Conservation (phyloP, 2,113 vertebrate genomes). For the Eretmochelys imbricata region DNA sequence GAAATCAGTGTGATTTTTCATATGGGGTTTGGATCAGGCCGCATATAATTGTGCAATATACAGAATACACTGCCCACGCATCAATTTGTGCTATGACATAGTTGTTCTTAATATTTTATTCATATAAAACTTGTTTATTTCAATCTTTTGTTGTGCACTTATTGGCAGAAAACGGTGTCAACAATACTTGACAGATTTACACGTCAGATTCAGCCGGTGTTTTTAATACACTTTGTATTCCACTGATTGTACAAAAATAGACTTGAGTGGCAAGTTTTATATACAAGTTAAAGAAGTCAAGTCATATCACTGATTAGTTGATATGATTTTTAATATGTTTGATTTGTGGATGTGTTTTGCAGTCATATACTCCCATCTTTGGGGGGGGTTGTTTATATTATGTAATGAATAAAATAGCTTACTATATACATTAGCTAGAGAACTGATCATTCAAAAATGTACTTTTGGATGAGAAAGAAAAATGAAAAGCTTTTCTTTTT, state of each 20-base stretch:
- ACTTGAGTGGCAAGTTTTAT: background rate
- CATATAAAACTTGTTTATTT: background rate
- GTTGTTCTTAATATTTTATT: background rate
- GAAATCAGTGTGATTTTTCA: background rate
- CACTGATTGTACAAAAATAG: background rate
- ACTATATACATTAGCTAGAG: background rate
- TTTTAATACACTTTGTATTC: rapidly evolving
- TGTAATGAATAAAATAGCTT: background rate
- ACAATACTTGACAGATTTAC: background rate
- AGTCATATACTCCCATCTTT: background rate
- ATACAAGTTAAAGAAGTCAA: background rate
- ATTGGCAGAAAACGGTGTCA: background rate
- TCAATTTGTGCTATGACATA: background rate
- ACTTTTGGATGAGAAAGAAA: background rate
- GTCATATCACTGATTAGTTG: background rate
- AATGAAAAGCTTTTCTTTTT: background rate
- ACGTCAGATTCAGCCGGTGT: rapidly evolving
- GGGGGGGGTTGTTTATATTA: background rate
- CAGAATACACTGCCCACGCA: background rate
- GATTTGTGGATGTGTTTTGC: background rate
- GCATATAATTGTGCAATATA: background rate
- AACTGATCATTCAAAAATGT: background rate
- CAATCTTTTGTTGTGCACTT: background rate
- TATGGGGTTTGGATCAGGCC: background rate
- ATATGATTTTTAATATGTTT: background rate